These are phyloP conservation scores for Chrysomallon squamiferum DNA, from an alignment of 1,140 invertebrate genomes.

Conservation along the genomic window DNA sequence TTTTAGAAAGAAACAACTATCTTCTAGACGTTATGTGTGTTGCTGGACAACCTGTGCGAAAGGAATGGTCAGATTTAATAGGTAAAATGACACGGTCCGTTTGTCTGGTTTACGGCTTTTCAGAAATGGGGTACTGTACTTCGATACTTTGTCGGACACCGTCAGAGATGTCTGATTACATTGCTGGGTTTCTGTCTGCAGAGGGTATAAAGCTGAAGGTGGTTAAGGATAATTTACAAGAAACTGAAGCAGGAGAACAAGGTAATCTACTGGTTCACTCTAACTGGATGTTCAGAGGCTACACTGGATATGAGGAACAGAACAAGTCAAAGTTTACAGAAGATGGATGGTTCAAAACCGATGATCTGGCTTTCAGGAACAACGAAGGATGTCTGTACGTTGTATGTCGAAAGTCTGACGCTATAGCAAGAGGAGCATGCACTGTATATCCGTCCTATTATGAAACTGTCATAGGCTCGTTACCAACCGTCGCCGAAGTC, in stretches of 20 bases:
- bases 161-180: background rate
- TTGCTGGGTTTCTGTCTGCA: slow-evolving; percentile 1
- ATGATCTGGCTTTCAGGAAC: slow-evolving; percentile 56
- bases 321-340: slow-evolving; percentile 57
- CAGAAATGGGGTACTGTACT: slow-evolving; percentile 1
- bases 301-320: slow-evolving; percentile 69
- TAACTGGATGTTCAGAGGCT: slow-evolving; percentile 68
- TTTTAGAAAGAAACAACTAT: background rate
- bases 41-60: slow-evolving; percentile 3
- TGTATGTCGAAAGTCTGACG: slow-evolving; percentile 13
- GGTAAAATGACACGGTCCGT: background rate
- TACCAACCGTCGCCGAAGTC: slow-evolving; percentile 5
- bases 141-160: background rate
- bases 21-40: background rate
- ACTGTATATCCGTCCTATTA: slow-evolving; percentile 18
- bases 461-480: slow-evolving; percentile 1
- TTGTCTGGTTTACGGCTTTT: background rate
- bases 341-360: slow-evolving; percentile 63
- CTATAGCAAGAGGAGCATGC: slow-evolving; percentile 18
- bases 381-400: slow-evolving; percentile 20
- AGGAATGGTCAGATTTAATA: background rate
- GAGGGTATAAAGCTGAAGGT: slow-evolving; percentile 15
- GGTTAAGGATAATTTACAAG: slow-evolving; percentile 9
- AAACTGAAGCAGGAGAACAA: background rate
- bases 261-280: slow-evolving; percentile 15